Base-by-base conservation (phyloP, 2,888 invertebrate species). In the Clistopyga incitator region DNA sequence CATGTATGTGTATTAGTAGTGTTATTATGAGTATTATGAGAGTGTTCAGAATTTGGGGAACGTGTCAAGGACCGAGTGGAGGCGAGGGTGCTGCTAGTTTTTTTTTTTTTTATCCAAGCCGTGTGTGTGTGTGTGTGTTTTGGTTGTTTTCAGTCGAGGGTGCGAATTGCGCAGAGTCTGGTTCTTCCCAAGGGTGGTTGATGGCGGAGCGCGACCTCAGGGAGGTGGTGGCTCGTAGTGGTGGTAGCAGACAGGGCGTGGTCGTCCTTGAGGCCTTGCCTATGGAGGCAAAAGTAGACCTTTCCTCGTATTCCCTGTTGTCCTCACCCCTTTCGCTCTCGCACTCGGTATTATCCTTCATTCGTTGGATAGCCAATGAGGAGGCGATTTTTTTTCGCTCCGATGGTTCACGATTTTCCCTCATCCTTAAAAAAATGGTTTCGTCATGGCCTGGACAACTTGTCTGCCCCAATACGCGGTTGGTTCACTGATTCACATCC, bases 231-330 rank as follows among this genome's bases (percentile, higher is more conserved):
- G 88, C 87, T 86, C 64, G 82, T 72, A 70, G 78, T 61, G 59
- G 78, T 84, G 85, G 83, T 84, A 86, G 88, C 90, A 92, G 93
- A 93, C 92, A 92, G 92, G 93, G 92, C 92, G 93, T 92, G 92
- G 93, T 90, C 91, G 92, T 86, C 91, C 92, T 92, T 92, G 92
- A 91, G 90, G 74, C 64, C 91, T 89, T 89, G 88, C 85, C 88
- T 87, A 88, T 87, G 87, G 88, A 77, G 89, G 81, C 86, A 79
- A 88, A 88, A 88, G 86, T 88, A 86, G 87, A 87, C 86, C 84
- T 86, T 87, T 84, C 84, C 86, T 85, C 67, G 56, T 64, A 42
- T 61, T 61, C 20, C 59, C 42, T 59, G 38, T 25, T 25, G 47
- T 15, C 56, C 71, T 18, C 45, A 34, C 52, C 34, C 47, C 75